A percentile compares a stretch with the other conserved stretches of the same genome.
Evolutionary conservation across 2,113 vertebrate genomes (phyloP).

Genomic region (Malurus melanocephalus): DNA sequence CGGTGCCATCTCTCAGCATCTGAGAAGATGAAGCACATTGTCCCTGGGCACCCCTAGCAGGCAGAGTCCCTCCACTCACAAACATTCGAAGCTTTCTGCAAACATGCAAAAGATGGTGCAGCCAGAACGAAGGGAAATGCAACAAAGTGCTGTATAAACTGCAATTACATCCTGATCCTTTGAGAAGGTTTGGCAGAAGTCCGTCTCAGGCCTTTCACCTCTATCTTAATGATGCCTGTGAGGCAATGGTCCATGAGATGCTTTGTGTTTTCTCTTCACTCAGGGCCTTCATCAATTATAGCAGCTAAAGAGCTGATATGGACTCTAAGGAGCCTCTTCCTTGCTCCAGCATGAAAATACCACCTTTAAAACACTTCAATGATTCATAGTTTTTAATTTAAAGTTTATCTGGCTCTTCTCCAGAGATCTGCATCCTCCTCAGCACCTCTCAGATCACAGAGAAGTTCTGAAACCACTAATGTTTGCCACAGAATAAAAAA

Average conservation of each 20-base stretch:
- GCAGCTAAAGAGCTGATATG: background rate
- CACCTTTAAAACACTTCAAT: background rate
- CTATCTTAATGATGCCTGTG: background rate
- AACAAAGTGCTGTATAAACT: background rate
- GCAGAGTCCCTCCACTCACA: background rate
- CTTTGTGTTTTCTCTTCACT: background rate
- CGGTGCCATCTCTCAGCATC: background rate
- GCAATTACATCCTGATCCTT: background rate
- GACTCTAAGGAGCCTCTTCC: background rate
- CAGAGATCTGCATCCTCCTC: background rate
- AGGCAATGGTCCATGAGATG: background rate
- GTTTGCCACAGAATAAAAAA: background rate
- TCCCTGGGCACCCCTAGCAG: background rate
- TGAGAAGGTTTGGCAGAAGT: background rate
- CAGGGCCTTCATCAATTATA: background rate
- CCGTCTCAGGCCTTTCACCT: background rate
- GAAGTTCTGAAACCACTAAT: background rate
- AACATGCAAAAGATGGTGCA: background rate
- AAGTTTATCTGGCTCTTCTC: background rate
- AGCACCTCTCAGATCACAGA: background rate
- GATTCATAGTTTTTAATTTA: background rate
- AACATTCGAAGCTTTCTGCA: background rate
- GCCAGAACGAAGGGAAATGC: background rate
- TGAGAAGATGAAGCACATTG: background rate
- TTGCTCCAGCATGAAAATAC: background rate